phyloP scores from a whole-genome alignment of 1,140 invertebrate genomes.

The Drosophila ananassae region DNA sequence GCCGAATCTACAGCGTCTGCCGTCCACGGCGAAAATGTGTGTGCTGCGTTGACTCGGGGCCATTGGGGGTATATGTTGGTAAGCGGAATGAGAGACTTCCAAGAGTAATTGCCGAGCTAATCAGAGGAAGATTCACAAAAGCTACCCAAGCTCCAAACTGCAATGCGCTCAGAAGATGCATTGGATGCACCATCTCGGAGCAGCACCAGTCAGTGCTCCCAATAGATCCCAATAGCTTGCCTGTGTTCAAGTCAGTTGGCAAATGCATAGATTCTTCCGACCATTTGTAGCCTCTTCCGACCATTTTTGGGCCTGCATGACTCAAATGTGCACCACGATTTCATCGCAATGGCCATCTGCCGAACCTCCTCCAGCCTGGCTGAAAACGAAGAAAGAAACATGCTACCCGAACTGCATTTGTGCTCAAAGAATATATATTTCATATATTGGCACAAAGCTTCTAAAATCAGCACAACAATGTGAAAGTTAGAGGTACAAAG shows the following conservation, averaged over 20 bases:
- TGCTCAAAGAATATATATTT: background rate
- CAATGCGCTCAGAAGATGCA: too few relatives aligned
- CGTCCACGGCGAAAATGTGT: background rate
- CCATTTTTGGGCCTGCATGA: conserved; percentile 57
- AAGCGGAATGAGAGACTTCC: too few relatives aligned
- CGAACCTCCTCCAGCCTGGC: conserved; percentile 17
- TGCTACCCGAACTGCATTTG: background rate
- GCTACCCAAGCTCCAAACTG: too few relatives aligned
- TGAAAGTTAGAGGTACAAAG: too few relatives aligned
- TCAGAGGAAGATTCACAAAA: background rate
- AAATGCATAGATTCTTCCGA: too few relatives aligned
- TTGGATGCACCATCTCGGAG: too few relatives aligned
- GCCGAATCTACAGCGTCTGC: conserved; percentile 35
- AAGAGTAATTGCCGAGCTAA: background rate
- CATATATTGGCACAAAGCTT: background rate
- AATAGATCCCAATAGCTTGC: too few relatives aligned
- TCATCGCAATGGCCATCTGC: conserved; percentile 63
- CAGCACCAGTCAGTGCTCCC: too few relatives aligned
- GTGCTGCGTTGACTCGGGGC: too few relatives aligned
- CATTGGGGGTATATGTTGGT: too few relatives aligned
- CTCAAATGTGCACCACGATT: conserved; percentile 74
- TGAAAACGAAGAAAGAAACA: background rate
- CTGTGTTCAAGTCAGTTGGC: too few relatives aligned
- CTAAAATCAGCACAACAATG: too few relatives aligned
- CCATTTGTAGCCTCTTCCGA: background rate